These are phyloP conservation scores for Drosophila kohkoa DNA, from an alignment of 1,140 invertebrate species.

Conservation along the genomic window DNA sequence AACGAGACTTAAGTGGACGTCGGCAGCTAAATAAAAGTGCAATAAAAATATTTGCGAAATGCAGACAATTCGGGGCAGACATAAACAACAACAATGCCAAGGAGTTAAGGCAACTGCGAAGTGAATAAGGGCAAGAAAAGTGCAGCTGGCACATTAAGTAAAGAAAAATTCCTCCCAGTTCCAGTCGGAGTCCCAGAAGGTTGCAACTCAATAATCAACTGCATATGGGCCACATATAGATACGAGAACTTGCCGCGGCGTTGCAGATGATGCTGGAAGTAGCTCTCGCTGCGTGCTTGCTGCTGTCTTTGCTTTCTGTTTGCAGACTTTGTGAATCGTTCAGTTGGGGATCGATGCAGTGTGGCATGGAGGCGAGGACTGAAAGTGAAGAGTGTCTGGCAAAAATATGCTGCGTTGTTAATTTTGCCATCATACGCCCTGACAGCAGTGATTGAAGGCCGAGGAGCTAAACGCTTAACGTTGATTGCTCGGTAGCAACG, in stretches of 20 bases:
- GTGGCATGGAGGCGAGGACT: neutral
- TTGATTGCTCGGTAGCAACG: conserved; percentile 59
- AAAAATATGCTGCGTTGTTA: conserved; percentile 56
- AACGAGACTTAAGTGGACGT: conserved; percentile 58
- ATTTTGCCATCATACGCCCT: conserved; percentile 47
- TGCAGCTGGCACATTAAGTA: conserved; percentile 58
- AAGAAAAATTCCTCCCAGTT: neutral
- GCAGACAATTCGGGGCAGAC: conserved; percentile 38
- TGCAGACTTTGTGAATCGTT: neutral
- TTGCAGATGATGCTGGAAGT: neutral
- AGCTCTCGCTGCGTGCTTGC: neutral
- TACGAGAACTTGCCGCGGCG: conserved; percentile 20
- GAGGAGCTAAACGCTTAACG: conserved; percentile 72
- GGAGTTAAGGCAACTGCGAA: conserved; percentile 10
- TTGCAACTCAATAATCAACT: conserved; percentile 71
- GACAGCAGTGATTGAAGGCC: conserved; percentile 43
- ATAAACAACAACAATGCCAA: conserved; percentile 38
- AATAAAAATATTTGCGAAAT: conserved; percentile 72
- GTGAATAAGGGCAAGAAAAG: conserved; percentile 39
- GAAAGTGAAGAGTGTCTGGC: neutral
- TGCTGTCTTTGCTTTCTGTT: neutral
- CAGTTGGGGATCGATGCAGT: conserved; percentile 1
- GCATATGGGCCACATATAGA: conserved; percentile 49
- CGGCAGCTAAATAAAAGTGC: conserved; percentile 73
- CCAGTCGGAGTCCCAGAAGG: neutral